Conservation (phyloP, 2,113 vertebrate species). For the Myxocyprinus asiaticus region DNA sequence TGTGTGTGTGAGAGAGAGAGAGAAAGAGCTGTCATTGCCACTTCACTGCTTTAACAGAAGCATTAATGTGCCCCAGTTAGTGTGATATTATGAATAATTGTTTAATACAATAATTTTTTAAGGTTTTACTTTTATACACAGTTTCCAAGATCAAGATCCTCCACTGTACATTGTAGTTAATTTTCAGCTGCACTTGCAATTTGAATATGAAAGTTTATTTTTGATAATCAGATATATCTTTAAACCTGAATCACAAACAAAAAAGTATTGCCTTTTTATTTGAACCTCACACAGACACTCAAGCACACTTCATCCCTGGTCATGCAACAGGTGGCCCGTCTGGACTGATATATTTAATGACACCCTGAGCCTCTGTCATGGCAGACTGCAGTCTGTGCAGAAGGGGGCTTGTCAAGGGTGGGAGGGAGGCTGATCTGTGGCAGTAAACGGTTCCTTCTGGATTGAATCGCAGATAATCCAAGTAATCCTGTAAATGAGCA, state of each 20-base stretch:
- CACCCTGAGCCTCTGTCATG: conserved; percentile 40
- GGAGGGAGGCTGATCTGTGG: conserved; percentile 51
- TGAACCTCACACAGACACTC: not conserved
- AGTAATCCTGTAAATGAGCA: conserved; percentile 73
- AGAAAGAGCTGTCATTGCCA: too few species aligned
- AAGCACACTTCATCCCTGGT: conserved; percentile 40
- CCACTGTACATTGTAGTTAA: too few species aligned
- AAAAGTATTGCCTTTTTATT: not conserved
- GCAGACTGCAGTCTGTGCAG: not conserved
- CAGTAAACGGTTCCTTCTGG: conserved; percentile 67
- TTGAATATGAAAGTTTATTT: too few species aligned
- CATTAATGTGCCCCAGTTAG: conserved; percentile 45
- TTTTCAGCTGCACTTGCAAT: too few species aligned
- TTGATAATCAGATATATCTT: too few species aligned
- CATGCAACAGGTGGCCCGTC: conserved; percentile 68
- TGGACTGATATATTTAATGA: conserved; percentile 60
- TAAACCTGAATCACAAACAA: not conserved
- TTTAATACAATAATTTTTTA: too few species aligned
- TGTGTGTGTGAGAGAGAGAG: too few species aligned
- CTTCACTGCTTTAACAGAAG: too few species aligned
- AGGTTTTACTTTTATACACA: too few species aligned
- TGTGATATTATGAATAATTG: conserved; percentile 44
- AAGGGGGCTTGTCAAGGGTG: conserved; percentile 6
- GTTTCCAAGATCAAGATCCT: too few species aligned
- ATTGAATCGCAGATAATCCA: conserved; percentile 77